phyloP scores from a whole-genome alignment of 2,888 invertebrate genomes.

The Crossocerus cetratus region DNA sequence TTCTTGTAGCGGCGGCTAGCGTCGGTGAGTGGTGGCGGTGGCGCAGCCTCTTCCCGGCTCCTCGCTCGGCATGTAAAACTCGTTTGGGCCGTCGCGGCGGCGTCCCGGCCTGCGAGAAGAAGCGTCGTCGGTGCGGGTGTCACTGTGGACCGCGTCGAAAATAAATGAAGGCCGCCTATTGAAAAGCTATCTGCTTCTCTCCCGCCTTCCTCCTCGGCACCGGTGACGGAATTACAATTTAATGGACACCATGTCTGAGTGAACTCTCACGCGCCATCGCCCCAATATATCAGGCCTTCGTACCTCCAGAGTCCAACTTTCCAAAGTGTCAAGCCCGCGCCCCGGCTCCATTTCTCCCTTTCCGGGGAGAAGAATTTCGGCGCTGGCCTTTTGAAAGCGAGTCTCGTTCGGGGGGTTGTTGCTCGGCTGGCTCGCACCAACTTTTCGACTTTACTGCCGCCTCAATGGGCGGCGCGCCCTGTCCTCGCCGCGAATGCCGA shows the following conservation, averaged over 20 bases:
- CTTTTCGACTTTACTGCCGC: no score
- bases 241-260: conserved; percentile 63
- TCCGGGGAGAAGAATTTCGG: neutral
- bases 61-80: conserved; percentile 22
- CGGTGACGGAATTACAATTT: conserved; percentile 60
- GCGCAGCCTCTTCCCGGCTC: conserved; percentile 1
- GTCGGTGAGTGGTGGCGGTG: neutral
- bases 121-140: neutral
- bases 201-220: conserved; percentile 51
- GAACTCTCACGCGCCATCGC: conserved; percentile 40
- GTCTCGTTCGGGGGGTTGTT: no score
- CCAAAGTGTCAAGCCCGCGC: neutral
- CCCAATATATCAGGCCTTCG: conserved; percentile 56
- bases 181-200: conserved; percentile 63
- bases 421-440: no score
- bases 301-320: neutral
- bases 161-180: conserved; percentile 65
- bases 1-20: conserved; percentile 6
- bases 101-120: conserved; percentile 5
- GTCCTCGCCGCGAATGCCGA: no score
- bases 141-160: conserved; percentile 40
- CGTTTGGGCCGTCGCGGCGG: conserved; percentile 27
- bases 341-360: neutral
- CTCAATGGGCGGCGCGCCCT: no score
- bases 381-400: neutral